Base-by-base conservation (phyloP, 35 echinoderm and acorn worm species). In the Heliocidaris erythrogramma region DNA sequence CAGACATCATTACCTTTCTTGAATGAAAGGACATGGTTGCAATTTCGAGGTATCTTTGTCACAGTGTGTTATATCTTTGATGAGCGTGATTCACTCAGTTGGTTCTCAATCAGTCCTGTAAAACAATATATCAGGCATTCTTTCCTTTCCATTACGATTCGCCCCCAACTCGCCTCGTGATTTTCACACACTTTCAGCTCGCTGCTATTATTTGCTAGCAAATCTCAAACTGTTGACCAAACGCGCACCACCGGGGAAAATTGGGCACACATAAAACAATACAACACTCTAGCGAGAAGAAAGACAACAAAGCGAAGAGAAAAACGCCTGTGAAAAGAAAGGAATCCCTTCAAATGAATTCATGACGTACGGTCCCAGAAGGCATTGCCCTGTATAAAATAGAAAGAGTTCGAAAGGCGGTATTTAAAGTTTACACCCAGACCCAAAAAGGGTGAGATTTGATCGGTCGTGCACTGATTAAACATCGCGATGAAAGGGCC, bases 401-500 rank as follows among this genome's bases (percentile, higher is more conserved):
- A 12, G 5, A 47, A 7, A 89, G 87, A 89, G 17, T 48, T 89
- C 2, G 32, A 48, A 89, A 47, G 31, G 30, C 12, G 87, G 87
- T 48, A 89, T 30, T 89, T 89, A 89, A 18, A 48, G 87, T 89
- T 89, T 48, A 89, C 87, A 89, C 87, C 87, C 87, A 17, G 87
- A 48, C 27, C 65, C 87, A 89, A 89, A 48, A 89, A 89, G 31
- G 87, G 87, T 32, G 87, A 89, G 87, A 89, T 89, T 89, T 89
- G 87, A 89, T 89, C 87, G 47, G 31, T 48, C 11, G 87, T 16
- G 87, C 16, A 89, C 87, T 89, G 87, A 89, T 89, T 89, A 32
- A 89, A 89, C 87, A 89, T 89, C 87, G 87, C 87, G 87, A 89
- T 89, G 87, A 89, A 89, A 89, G 87, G 87, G 47, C 17, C 87